Evolutionary conservation across 2,113 vertebrate species (phyloP).

Genomic region (Sorex fumeus): DNA sequence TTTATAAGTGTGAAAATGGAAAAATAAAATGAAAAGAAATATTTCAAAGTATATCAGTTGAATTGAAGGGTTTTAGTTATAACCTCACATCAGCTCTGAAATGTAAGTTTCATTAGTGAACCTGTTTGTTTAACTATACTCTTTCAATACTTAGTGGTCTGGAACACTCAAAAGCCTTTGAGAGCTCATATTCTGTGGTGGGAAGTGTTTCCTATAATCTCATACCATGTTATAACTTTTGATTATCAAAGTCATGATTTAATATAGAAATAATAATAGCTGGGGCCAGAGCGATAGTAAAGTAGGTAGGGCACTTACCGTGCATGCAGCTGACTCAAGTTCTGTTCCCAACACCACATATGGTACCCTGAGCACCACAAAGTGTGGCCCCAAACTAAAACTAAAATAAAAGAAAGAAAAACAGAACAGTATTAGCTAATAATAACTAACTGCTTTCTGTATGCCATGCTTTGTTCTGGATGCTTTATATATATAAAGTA

Average conservation of each 20-base stretch:
- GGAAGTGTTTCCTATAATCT: not conserved
- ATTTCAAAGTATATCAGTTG: slow-evolving; percentile 20
- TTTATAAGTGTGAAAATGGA: slow-evolving; percentile 64
- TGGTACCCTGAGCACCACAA: too few species aligned
- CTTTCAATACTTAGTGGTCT: not conserved
- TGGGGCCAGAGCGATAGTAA: too few species aligned
- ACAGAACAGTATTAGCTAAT: not conserved
- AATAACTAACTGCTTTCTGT: not conserved
- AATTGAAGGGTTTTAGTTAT: slow-evolving; percentile 57
- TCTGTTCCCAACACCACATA: too few species aligned
- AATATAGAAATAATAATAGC: too few species aligned
- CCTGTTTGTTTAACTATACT: not conserved
- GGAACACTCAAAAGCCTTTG: slow-evolving; percentile 6
- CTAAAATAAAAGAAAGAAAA: too few species aligned
- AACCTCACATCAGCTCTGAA: slow-evolving; percentile 13
- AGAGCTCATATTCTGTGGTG: not conserved
- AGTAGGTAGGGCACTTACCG: too few species aligned
- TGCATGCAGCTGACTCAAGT: too few species aligned
- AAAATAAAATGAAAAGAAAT: slow-evolving; percentile 58
- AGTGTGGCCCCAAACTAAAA: too few species aligned
- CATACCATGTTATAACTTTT: slow-evolving; percentile 30
- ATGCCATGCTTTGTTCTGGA: slow-evolving; percentile 17
- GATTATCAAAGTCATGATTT: not conserved
- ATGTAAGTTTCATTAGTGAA: not conserved
- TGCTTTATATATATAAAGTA: too few species aligned